Conservation (phyloP, 2,888 invertebrate species). For the Antheraea yamamai region DNA sequence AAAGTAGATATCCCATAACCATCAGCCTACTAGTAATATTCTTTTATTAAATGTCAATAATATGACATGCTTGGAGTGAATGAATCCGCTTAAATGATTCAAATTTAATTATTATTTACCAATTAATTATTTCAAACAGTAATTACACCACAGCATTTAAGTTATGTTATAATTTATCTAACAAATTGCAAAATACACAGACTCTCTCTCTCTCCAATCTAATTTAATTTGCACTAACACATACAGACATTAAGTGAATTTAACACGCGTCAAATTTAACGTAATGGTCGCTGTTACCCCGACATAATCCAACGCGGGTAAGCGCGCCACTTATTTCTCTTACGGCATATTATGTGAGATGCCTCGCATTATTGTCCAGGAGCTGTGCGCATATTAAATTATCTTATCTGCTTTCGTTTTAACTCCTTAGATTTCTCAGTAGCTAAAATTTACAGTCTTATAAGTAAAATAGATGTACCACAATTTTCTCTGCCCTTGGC, state of each 20-base stretch:
- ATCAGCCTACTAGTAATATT: too few relatives aligned
- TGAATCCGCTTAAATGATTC: too few relatives aligned
- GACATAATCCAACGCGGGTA: constrained; percentile 43
- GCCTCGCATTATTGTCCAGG: constrained; percentile 24
- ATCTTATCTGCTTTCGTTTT: background rate
- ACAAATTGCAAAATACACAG: background rate
- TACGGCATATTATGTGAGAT: constrained; percentile 41
- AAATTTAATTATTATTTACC: too few relatives aligned
- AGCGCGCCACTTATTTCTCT: constrained; percentile 44
- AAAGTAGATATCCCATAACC: too few relatives aligned
- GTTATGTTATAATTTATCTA: background rate
- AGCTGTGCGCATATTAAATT: constrained; percentile 2
- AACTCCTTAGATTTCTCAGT: background rate
- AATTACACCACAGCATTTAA: background rate
- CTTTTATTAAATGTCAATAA: too few relatives aligned
- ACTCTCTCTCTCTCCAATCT: background rate
- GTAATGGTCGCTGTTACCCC: constrained; percentile 19
- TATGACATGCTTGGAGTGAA: too few relatives aligned
- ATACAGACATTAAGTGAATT: constrained; percentile 20
- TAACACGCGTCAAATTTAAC: constrained; percentile 21
- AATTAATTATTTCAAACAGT: background rate
- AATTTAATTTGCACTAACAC: constrained; percentile 17
- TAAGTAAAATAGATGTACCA: too few relatives aligned
- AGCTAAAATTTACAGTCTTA: background rate
- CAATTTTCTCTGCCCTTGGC: too few relatives aligned